Percentiles rank a stretch among this genome's conserved stretches.
These are phyloP conservation scores for Centropus unirufus DNA, from an alignment of 2,113 vertebrate genomes.

Conservation along the genomic window DNA sequence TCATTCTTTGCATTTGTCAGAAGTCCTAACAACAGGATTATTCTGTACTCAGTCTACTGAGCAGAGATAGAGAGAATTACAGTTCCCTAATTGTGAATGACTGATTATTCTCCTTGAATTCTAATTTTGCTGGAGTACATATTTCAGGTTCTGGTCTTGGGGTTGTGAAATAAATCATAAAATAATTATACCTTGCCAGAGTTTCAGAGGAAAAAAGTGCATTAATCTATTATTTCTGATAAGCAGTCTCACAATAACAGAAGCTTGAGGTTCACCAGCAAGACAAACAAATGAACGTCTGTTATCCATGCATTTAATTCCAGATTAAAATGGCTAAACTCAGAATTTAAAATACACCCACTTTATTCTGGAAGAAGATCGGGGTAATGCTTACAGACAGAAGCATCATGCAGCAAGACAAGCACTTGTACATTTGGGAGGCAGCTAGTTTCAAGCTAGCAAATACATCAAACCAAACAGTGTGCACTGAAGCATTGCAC, in stretches of 20 bases:
- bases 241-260: not conserved
- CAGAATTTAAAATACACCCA: not conserved
- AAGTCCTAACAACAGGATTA: not conserved
- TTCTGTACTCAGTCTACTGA: not conserved
- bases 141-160: not conserved
- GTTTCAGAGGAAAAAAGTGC: not conserved
- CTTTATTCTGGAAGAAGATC: not conserved
- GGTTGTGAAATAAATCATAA: constrained; percentile 30
- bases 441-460: not conserved
- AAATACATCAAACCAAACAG: not conserved
- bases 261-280: not conserved
- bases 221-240: constrained; percentile 7
- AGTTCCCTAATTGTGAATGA: not conserved
- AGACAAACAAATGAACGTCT: not conserved
- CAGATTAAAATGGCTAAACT: not conserved
- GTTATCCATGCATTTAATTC: not conserved
- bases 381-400: not conserved
- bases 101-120: not conserved
- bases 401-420: not conserved
- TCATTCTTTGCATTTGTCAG: not conserved
- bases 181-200: constrained; percentile 10
- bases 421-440: not conserved
- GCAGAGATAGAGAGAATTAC: not conserved
- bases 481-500: not conserved
- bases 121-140: constrained; percentile 45